Evolutionary conservation across 2,113 vertebrate genomes (phyloP).

Genomic region (Otocyon megalotis): DNA sequence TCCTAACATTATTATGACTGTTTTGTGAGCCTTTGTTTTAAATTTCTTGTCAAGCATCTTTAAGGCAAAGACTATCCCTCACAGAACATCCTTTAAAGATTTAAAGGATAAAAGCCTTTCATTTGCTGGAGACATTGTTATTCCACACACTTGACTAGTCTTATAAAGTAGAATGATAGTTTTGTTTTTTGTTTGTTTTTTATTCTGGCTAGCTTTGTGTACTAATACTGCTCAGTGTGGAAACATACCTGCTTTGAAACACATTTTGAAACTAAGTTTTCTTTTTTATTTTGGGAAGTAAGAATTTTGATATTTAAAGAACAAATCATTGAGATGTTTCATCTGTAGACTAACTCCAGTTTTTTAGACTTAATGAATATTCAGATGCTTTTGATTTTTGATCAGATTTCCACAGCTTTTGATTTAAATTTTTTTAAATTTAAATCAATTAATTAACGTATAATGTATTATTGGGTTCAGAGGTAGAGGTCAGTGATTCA

Average conservation of each 20-base stretch:
- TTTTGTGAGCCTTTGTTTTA: neutral
- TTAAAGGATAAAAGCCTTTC: neutral
- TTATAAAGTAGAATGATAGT: neutral
- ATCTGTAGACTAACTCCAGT: neutral
- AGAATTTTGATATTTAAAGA: neutral
- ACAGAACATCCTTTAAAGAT: neutral
- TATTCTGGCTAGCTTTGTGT: neutral
- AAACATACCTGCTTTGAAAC: neutral
- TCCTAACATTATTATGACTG: neutral
- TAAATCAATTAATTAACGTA: no score
- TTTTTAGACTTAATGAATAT: neutral
- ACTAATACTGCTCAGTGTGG: neutral
- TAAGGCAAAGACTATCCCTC: neutral
- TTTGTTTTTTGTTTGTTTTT: neutral
- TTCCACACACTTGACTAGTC: neutral
- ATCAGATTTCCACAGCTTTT: neutral
- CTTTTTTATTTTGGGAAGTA: neutral
- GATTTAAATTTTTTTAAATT: neutral
- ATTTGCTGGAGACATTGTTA: neutral
- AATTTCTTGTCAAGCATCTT: neutral
- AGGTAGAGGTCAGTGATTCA: no score
- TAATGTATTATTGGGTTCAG: no score
- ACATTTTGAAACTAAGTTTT: slow-evolving; percentile 2
- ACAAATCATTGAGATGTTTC: neutral
- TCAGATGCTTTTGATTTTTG: neutral